These are phyloP conservation scores for Grammomys dolichurus DNA, from an alignment of 2,113 vertebrate species.

Conservation along the genomic window DNA sequence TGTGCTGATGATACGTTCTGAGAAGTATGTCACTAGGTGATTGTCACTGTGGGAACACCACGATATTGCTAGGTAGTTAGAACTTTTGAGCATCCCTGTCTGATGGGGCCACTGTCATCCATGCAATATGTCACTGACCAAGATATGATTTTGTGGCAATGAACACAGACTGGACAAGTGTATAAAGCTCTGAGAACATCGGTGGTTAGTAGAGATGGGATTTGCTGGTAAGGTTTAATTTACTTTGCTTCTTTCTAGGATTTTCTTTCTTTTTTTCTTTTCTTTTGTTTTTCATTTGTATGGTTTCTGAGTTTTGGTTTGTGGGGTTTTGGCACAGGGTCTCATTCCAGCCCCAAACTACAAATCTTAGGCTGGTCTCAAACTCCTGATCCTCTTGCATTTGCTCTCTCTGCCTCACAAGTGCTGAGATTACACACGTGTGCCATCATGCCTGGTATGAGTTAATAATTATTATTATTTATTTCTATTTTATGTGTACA, in stretches of 20 bases:
- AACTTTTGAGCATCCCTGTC: not conserved
- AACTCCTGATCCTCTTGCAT: not conserved
- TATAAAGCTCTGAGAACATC: not conserved
- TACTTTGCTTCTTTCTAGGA: not conserved
- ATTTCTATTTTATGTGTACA: not conserved
- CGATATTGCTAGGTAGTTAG: not conserved
- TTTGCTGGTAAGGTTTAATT: not conserved
- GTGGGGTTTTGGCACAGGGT: not conserved
- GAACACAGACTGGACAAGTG: not conserved
- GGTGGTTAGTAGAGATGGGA: not conserved
- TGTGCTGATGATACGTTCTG: not conserved
- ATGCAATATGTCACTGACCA: not conserved
- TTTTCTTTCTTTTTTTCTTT: not conserved
- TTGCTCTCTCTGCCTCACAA: not conserved
- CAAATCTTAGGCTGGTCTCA: not conserved
- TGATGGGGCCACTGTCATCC: not conserved
- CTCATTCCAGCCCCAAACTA: not conserved
- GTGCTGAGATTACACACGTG: not conserved
- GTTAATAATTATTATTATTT: not conserved
- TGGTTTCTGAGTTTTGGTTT: not conserved
- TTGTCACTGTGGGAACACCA: not conserved
- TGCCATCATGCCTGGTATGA: not conserved
- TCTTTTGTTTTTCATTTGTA: not conserved
- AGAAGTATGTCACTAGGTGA: not conserved
- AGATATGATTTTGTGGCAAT: not conserved